Conservation (phyloP, 1,140 invertebrate species). For the Holotrichia oblita region DNA sequence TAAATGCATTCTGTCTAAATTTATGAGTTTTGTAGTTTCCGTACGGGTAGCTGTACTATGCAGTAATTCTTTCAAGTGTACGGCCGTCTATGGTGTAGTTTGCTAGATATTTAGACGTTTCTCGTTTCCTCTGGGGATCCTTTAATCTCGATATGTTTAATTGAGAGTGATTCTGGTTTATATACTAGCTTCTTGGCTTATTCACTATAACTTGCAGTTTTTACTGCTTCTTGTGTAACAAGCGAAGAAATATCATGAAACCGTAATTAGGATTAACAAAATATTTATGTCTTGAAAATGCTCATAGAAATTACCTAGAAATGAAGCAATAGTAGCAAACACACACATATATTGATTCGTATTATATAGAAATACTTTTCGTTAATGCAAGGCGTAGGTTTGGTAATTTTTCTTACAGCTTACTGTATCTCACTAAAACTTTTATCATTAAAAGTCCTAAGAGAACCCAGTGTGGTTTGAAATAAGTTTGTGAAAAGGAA, state of each 20-base stretch:
- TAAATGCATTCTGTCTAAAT: neutral
- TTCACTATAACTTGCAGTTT: neutral
- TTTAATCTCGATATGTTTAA: slow-evolving; percentile 8
- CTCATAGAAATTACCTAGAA: too few species aligned
- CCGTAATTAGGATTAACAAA: neutral
- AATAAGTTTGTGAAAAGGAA: neutral
- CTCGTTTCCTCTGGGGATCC: neutral
- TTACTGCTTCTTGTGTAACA: neutral
- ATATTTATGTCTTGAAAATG: neutral
- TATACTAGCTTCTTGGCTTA: neutral
- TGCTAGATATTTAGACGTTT: neutral
- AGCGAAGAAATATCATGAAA: neutral
- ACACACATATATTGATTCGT: too few species aligned
- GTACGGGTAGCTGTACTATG: neutral
- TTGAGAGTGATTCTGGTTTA: neutral
- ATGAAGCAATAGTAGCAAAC: too few species aligned
- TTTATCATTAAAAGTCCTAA: slow-evolving; percentile 8
- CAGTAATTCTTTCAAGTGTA: slow-evolving; percentile 25
- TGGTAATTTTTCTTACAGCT: neutral
- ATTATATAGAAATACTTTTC: neutral
- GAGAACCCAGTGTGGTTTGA: neutral
- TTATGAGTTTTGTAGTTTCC: neutral
- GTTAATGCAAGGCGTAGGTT: neutral
- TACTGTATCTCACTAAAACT: neutral
- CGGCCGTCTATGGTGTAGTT: neutral